Conservation (phyloP, 1,140 invertebrate genomes). For the Zaprionus ghesquierei region DNA sequence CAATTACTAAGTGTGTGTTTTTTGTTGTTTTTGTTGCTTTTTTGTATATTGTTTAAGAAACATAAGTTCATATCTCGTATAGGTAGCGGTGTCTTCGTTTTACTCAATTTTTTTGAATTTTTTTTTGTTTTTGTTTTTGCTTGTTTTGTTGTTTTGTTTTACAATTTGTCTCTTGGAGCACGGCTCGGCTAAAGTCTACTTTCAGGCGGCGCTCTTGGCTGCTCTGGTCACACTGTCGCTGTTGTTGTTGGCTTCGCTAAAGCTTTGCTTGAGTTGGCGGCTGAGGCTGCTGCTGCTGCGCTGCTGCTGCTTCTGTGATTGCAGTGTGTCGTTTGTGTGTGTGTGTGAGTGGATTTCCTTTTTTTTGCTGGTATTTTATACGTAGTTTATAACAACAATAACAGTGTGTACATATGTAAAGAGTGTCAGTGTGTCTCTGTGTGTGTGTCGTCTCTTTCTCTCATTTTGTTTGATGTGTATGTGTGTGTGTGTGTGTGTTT, state of each 20-base stretch:
- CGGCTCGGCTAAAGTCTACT: slow-evolving; percentile 62
- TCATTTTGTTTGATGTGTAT: slow-evolving; percentile 19
- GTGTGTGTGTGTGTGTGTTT: slow-evolving; percentile 23
- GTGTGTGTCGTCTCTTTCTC: slow-evolving; percentile 31
- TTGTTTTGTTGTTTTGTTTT: neutral
- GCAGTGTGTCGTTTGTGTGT: slow-evolving; percentile 27
- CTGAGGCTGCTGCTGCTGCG: slow-evolving; percentile 39
- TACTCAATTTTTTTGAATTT: slow-evolving; percentile 20
- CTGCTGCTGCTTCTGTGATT: slow-evolving; percentile 25
- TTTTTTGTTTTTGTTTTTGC: slow-evolving; percentile 4
- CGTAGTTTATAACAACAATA: slow-evolving; percentile 69
- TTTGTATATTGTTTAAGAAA: slow-evolving; percentile 40
- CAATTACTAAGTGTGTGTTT: slow-evolving; percentile 29
- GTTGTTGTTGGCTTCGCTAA: slow-evolving; percentile 38
- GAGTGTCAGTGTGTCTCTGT: slow-evolving; percentile 16
- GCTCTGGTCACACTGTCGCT: slow-evolving; percentile 54
- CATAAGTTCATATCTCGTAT: slow-evolving; percentile 34
- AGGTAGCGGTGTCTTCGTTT: slow-evolving; percentile 41
- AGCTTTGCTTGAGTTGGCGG: slow-evolving; percentile 51
- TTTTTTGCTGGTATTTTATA: slow-evolving; percentile 34
- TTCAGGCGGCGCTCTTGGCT: slow-evolving; percentile 52
- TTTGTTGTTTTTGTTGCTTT: slow-evolving; percentile 18
- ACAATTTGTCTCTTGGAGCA: slow-evolving; percentile 64
- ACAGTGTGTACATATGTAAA: slow-evolving; percentile 45
- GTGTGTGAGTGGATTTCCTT: slow-evolving; percentile 23